phyloP scores from a whole-genome alignment of 2,113 vertebrate genomes.

The Promerops cafer region DNA sequence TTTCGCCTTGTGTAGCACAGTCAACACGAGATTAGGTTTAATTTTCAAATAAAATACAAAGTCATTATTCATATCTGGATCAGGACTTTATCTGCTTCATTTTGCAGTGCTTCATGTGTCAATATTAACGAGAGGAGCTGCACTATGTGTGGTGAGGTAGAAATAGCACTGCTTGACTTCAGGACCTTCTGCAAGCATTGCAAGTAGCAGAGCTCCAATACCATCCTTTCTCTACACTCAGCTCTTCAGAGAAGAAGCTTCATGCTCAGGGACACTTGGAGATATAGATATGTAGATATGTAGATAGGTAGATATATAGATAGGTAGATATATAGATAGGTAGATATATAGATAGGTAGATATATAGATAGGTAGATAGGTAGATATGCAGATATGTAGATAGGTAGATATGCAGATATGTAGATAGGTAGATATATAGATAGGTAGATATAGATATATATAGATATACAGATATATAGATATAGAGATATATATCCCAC shows the following conservation, averaged over 20 bases:
- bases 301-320: too few species aligned
- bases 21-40: constrained; percentile 76
- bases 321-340: too few species aligned
- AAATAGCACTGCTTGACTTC: neutral
- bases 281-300: too few species aligned
- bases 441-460: too few species aligned
- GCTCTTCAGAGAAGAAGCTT: neutral
- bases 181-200: neutral
- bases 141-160: neutral
- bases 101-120: neutral
- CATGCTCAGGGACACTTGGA: neutral
- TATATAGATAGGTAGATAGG: too few species aligned
- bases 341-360: too few species aligned
- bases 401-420: too few species aligned
- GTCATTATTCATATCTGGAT: constrained; percentile 57
- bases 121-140: neutral
- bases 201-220: neutral
- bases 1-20: constrained; percentile 68
- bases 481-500: neutral
- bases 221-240: neutral
- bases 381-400: too few species aligned
- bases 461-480: too few species aligned
- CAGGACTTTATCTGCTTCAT: constrained; percentile 15
- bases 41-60: constrained; percentile 61
- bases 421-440: too few species aligned